A percentile compares a stretch with the other conserved stretches of the same genome.
Conservation (phyloP, 2,888 invertebrate genomes). For the Drosophila parthenogenetica region DNA sequence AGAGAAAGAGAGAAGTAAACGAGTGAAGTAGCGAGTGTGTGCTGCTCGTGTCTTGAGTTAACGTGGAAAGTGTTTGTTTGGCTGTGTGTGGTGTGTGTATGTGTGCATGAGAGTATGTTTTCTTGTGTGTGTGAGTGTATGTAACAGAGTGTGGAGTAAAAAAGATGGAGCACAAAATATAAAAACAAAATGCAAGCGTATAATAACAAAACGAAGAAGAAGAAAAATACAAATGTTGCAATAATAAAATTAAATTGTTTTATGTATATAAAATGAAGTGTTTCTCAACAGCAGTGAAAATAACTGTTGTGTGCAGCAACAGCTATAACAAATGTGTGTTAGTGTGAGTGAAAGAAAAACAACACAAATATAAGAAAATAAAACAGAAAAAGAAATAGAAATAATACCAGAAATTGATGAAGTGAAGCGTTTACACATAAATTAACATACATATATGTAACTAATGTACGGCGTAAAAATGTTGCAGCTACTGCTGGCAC, state of each 20-base stretch:
- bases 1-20: constrained; percentile 40
- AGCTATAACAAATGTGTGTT: constrained; percentile 40
- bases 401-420: constrained; percentile 52
- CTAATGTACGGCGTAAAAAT: constrained; percentile 70
- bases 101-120: constrained; percentile 30
- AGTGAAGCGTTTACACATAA: constrained; percentile 53
- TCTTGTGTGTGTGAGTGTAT: constrained; percentile 28
- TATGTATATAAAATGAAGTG: constrained; percentile 32
- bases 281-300: constrained; percentile 50
- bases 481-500: constrained; percentile 87
- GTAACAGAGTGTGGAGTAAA: constrained; percentile 64
- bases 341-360: constrained; percentile 59
- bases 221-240: constrained; percentile 17
- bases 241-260: constrained; percentile 21
- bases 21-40: constrained; percentile 59
- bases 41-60: constrained; percentile 56
- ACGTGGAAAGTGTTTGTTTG: constrained; percentile 61
- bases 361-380: constrained; percentile 37
- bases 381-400: constrained; percentile 31
- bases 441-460: constrained; percentile 28
- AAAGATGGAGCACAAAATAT: constrained; percentile 70
- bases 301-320: constrained; percentile 40
- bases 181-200: constrained; percentile 63
- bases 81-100: constrained; percentile 16
- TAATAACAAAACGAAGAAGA: constrained; percentile 32